Evolutionary conservation across 2,888 invertebrate species (phyloP).

Genomic region (Ochropacha duplaris): DNA sequence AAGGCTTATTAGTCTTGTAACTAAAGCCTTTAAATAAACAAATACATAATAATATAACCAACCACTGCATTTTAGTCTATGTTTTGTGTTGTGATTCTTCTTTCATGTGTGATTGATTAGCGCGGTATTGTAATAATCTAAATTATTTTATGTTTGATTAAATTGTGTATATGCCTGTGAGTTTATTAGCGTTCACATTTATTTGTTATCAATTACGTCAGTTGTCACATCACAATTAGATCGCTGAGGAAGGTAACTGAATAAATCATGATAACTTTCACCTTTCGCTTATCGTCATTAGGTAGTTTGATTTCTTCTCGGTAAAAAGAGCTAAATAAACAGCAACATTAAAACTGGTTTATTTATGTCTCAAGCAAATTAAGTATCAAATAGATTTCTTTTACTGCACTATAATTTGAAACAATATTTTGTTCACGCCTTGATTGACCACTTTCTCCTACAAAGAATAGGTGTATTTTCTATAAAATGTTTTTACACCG

Average conservation of each 20-base stretch:
- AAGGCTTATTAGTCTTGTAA: too few species aligned
- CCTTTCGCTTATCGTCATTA: slow-evolving; percentile 28
- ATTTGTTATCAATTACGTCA: not conserved
- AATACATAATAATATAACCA: too few species aligned
- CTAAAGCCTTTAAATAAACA: too few species aligned
- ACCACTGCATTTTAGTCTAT: too few species aligned
- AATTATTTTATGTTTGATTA: not conserved
- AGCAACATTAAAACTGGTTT: too few species aligned
- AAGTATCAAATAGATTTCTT: not conserved
- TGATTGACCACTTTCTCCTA: not conserved
- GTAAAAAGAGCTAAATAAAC: too few species aligned
- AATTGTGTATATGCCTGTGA: not conserved
- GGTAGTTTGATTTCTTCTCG: too few species aligned
- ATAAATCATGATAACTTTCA: slow-evolving; percentile 48
- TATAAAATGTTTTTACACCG: not conserved
- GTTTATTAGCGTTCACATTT: not conserved
- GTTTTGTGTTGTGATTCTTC: not conserved
- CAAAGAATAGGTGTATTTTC: not conserved
- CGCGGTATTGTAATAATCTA: not conserved
- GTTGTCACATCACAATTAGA: not conserved
- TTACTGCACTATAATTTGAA: not conserved
- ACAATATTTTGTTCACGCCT: slow-evolving; percentile 1
- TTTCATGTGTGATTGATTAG: not conserved
- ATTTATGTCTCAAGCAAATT: not conserved
- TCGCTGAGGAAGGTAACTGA: slow-evolving; percentile 3